phyloP scores from a whole-genome alignment of 2,888 invertebrate species.

The Tribolium freemani region DNA sequence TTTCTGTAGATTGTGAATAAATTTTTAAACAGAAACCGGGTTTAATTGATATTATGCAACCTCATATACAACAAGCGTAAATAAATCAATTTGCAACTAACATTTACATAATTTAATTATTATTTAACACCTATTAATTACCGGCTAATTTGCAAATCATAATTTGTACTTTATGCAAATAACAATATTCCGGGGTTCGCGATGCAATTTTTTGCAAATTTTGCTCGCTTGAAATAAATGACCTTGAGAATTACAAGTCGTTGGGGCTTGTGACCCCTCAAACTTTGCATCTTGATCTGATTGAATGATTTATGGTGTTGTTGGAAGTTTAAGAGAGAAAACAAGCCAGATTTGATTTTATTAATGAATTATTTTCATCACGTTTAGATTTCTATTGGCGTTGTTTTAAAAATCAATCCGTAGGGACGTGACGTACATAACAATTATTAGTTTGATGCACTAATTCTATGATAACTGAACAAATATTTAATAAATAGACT shows the following conservation, averaged over 20 bases:
- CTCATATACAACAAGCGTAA: too few relatives aligned
- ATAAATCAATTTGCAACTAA: too few relatives aligned
- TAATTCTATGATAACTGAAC: constrained; percentile 13
- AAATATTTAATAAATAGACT: constrained; percentile 23
- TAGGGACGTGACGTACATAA: constrained; percentile 1
- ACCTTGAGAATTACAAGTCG: background rate
- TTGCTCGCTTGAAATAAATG: background rate
- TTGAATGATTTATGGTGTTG: background rate
- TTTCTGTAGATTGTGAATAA: background rate
- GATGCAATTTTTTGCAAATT: too few relatives aligned
- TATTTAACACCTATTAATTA: too few relatives aligned
- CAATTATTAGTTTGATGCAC: constrained; percentile 11
- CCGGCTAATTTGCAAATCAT: too few relatives aligned
- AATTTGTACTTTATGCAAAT: too few relatives aligned
- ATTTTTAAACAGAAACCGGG: background rate
- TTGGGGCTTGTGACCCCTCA: constrained; percentile 6
- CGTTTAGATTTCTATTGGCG: background rate
- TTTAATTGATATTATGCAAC: too few relatives aligned
- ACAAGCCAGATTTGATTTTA: background rate
- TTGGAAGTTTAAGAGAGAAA: background rate
- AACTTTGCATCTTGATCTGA: background rate
- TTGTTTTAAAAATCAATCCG: background rate
- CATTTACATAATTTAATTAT: too few relatives aligned
- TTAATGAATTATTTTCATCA: constrained; percentile 1
- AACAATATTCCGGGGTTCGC: too few relatives aligned